Evolutionary conservation across 1,140 invertebrate species (phyloP), one percentile per base, ranked within the genome.

Genomic region (Hyles euphorbiae): DNA sequence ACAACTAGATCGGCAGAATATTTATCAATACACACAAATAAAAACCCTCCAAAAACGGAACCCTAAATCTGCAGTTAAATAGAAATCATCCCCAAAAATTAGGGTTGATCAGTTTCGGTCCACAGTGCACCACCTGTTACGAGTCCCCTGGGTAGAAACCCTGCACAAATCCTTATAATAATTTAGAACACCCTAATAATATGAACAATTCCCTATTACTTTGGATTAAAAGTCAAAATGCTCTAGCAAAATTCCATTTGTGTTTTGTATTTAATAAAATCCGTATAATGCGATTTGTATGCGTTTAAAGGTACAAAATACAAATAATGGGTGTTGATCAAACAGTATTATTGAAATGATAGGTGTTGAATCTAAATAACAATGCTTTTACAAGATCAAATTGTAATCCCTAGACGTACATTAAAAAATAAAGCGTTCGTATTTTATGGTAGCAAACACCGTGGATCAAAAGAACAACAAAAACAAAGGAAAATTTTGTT

Each of bases 91-190:
- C 73, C 63, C 63, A 66, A 68, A 67, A 69, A 68, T 74, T 65
- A 72, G 58, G 66, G 66, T 58, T 63, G 63, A 73, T 73, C 64
- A 68, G 65, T 71, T 65, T 58, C 63, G 63, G 63, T 12, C 62
- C 53, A 55, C 61, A 63, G 64, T 67, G 63, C 60, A 67, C 58
- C 71, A 74, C 74, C 71, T 76, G 74, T 76, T 72, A 72, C 62
- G 43, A 58, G 36, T 56, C 61, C 67, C 62, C 58, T 40, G 33
- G 48, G 34, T 32, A 49, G 44, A 50, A 32, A 53, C 61, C 67
- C 62, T 63, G 62, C 67, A 55, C 61, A 46, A 52, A 68, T 67
- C 43, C 11, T 52, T 34, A 64, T 62, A 53, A 71, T 63, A 67
- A 68, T 68, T 71, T 74, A 68, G 56, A 65, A 49, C 65, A 62